Evolutionary conservation across 2,113 vertebrate species (phyloP).

Genomic region (Triplophysa tibetana): DNA sequence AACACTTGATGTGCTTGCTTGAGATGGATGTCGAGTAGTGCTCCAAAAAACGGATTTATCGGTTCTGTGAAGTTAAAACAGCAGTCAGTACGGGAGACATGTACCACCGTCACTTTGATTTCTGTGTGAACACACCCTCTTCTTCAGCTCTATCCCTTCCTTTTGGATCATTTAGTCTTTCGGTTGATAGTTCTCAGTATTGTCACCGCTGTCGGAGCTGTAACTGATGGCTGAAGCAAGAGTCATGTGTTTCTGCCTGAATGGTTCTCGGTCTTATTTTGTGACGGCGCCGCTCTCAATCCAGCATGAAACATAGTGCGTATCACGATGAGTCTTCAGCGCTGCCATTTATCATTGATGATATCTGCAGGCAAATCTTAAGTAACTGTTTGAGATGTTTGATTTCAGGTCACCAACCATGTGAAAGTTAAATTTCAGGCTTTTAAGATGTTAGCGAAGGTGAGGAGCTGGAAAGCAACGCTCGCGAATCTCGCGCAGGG

Average conservation of each 20-base stretch:
- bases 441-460: slow-evolving; percentile 10
- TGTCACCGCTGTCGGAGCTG: neutral
- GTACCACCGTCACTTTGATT: neutral
- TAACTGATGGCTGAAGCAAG: neutral
- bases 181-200: slow-evolving; percentile 11
- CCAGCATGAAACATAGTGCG: neutral
- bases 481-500: slow-evolving; percentile 29
- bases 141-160: neutral
- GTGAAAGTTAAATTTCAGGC: slow-evolving; percentile 4
- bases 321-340: neutral
- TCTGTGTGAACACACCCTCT: neutral
- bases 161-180: slow-evolving; percentile 13
- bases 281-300: no score
- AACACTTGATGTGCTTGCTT: no score
- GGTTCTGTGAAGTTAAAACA: neutral
- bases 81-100: neutral
- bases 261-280: neutral
- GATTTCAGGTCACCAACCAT: neutral
- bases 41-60: neutral
- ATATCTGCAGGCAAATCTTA: neutral
- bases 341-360: neutral
- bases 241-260: neutral
- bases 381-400: neutral
- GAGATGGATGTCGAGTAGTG: no score
- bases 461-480: slow-evolving; percentile 33